Evolutionary conservation across 2,113 vertebrate genomes (phyloP), one percentile per base, ranked within the genome.

Genomic region (Anhinga rufa): DNA sequence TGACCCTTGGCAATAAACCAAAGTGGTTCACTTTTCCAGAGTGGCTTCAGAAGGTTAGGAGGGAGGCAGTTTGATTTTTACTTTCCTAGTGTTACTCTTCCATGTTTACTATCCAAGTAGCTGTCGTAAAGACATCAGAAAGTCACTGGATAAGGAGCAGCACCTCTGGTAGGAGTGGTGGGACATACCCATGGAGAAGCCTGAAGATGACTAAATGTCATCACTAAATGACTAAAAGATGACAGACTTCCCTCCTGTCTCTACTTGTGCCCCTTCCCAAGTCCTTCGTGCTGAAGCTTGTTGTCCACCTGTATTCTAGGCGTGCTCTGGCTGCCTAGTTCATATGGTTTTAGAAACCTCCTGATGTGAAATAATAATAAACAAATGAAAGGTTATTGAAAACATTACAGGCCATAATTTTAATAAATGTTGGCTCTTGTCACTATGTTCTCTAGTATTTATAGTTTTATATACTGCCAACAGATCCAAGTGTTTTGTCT

Each of bases 401-500:
- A 97, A 93, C 64, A 93, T 96, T 94, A 92, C 64, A 94, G 93
- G 69, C 42, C 61, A 77, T 97, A 83, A 97, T 95, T 96, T 96
- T 95, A 96, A 95, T 96, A 95, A 96, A 97, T 85, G 81, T 72
- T 93, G 93, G 85, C 82, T 97, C 60, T 78, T 96, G 91, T 94
- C 94, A 86, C 46, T 65, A n/a, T 95, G 91, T 96, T 96, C 83
- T 90, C 61, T 34, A 68, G 75, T 96, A 95, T 96, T 97, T 95
- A 95, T 94, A 78, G 81, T 85, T 96, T 96, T 96, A 95, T 97
- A 94, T 87, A 95, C 93, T 96, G 91, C 88, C 74, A 94, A 84
- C 94, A 94, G 83, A 97, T 92, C 78, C 68, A 52, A 96, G 80
- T 29, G 72, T 96, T 97, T 95, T 92, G 81, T 97, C 92, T 97